Percentiles rank a stretch among this genome's conserved stretches.
Evolutionary conservation across 2,113 vertebrate species (phyloP).

Genomic region (Athene cunicularia): DNA sequence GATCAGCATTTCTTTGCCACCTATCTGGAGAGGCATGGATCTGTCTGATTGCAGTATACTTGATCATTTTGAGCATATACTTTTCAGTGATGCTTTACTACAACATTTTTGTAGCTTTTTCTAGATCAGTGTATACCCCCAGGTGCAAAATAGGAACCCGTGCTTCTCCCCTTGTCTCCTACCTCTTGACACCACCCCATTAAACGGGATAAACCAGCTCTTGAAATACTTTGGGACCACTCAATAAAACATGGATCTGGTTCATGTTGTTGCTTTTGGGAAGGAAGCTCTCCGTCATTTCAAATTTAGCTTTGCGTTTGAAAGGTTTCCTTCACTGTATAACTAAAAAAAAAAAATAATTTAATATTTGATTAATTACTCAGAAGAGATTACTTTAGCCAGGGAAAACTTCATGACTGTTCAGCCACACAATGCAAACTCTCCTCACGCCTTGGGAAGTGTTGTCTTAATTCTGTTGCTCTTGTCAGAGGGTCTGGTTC

Average conservation of each 20-base stretch:
- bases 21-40: rapidly evolving
- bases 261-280: neutral
- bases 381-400: neutral
- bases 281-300: neutral
- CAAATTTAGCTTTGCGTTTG: rapidly evolving
- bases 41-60: neutral
- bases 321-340: neutral
- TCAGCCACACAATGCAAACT: rapidly evolving
- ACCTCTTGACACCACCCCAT: neutral
- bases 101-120: neutral
- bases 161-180: neutral
- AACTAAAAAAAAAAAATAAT: neutral
- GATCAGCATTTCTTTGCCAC: neutral
- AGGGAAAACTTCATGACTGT: neutral
- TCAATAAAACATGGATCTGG: neutral
- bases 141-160: rapidly evolving
- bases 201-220: neutral
- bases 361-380: neutral
- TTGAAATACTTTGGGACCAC: neutral
- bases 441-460: rapidly evolving
- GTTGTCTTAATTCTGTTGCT: neutral
- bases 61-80: rapidly evolving
- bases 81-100: neutral
- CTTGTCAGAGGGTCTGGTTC: neutral
- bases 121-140: neutral